Percentiles rank a stretch among this genome's conserved stretches.
These are phyloP conservation scores for Tokudaia tokunoshimensis DNA, from an alignment of 2,797 vertebrate species.

Conservation along the genomic window DNA sequence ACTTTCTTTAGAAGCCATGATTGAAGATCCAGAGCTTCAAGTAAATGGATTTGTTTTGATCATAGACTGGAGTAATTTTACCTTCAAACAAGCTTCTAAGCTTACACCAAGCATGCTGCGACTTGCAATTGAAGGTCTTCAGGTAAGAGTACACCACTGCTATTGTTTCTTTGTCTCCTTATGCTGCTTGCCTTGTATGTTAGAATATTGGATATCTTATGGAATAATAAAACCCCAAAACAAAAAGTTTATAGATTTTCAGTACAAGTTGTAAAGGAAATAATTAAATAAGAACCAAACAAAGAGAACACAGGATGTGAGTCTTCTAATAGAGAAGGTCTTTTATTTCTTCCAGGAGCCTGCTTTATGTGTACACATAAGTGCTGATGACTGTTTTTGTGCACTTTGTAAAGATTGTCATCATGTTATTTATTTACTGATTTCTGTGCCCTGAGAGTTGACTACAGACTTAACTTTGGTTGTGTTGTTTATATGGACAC, in stretches of 20 bases:
- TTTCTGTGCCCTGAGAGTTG: background rate
- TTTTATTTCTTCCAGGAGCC: background rate
- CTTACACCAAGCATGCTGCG: conserved; percentile 98
- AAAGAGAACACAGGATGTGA: background rate
- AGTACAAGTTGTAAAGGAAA: background rate
- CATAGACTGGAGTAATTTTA: conserved; percentile 99
- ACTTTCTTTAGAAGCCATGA: conserved; percentile 98
- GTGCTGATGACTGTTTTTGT: background rate
- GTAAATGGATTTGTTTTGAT: conserved; percentile 99
- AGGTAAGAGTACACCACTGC: conserved; percentile 89
- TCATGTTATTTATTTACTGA: background rate
- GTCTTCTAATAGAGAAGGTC: background rate
- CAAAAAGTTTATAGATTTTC: background rate
- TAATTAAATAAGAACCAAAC: background rate
- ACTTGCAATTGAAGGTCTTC: conserved; percentile 97
- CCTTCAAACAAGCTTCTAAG: conserved; percentile 99
- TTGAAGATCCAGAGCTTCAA: conserved; percentile 98
- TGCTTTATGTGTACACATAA: background rate
- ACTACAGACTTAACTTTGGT: background rate
- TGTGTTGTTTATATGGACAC: background rate
- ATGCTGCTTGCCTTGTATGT: background rate
- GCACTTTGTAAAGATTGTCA: background rate
- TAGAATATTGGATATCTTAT: background rate
- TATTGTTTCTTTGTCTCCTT: background rate
- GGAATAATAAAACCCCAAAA: background rate